These are phyloP conservation scores for Oreochromis tanganicae DNA, from an alignment of 2,113 vertebrate species.

Conservation along the genomic window DNA sequence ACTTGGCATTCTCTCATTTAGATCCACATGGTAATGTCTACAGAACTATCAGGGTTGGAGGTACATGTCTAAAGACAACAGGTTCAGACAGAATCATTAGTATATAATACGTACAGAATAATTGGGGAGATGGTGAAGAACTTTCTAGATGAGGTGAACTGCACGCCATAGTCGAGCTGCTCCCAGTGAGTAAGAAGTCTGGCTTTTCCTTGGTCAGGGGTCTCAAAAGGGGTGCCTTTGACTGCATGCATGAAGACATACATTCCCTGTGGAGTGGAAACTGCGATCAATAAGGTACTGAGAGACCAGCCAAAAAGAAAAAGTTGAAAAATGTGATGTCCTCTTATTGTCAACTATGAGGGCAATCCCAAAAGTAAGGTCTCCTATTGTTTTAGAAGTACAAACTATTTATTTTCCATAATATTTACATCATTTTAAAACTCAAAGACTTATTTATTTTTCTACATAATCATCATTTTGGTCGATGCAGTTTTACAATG, in stretches of 20 bases:
- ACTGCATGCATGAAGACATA: slow-evolving; percentile 98
- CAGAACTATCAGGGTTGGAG: neutral
- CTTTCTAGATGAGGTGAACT: slow-evolving; percentile 96
- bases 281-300: neutral
- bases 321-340: neutral
- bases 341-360: fast-evolving
- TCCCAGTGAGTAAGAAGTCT: slow-evolving; percentile 98
- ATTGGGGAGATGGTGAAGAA: slow-evolving; percentile 99
- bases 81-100: neutral
- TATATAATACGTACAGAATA: slow-evolving; percentile 81
- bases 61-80: neutral
- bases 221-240: slow-evolving; percentile 97
- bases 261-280: slow-evolving; percentile 80
- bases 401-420: neutral
- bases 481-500: neutral
- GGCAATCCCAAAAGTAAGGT: neutral
- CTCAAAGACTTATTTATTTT: neutral
- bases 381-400: neutral
- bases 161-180: slow-evolving; percentile 94
- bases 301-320: neutral
- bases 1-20: neutral
- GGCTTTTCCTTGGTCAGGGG: slow-evolving; percentile 95
- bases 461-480: neutral
- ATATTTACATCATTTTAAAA: neutral
- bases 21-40: neutral